Evolutionary conservation across 2,113 vertebrate species (phyloP), one percentile per base, ranked within the genome.

Genomic region (Mixornis gularis): DNA sequence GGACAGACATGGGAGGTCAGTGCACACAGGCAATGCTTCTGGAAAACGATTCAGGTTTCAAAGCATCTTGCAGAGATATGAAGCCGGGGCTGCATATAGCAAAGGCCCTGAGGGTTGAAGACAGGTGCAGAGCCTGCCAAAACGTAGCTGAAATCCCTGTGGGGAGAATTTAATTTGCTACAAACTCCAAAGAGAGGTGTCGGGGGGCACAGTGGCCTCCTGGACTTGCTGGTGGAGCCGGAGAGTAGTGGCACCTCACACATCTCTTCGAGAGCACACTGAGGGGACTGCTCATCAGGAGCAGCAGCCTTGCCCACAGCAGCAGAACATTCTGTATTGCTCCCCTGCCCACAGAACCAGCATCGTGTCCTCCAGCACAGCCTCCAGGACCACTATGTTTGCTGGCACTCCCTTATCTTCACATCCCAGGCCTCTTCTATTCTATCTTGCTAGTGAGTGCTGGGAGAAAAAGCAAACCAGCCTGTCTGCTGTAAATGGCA

Each of bases 241-340:
- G 22, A 13, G 3, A 2, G 73, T 0, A 1, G 12, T 4, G 3
- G 29, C 3, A 3, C 13, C 55, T 32, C 0, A 0, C 5, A 3
- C 38, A 48, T 22, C 43, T 65, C 41, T 0, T 1, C 7, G 48
- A 10, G 48, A 41, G 56, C 1, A 2, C 1, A 1, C 3, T 1
- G 1, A 29, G 9, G 32, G 22, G 10, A 17, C 32, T 29, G 24
- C n/a, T 59, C 2, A 0, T 12, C 9, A 12, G 52, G 6, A 74
- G 18, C 8, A 2, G 10, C 9, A 8, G 24, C 43, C 3, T 1
- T 12, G n/a, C 11, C 53, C 0, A 0, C 0, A 1, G n/a, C 4
- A 2, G 24, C 11, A n/a, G 55, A 76, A 88, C 29, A 5, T 46
- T n/a, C 9, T 17, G 44, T 40, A 12, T 76, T 0, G 0, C 53